A percentile compares a stretch with the other conserved stretches of the same genome.
phyloP scores from a whole-genome alignment of 2,888 invertebrate species.

The Nudaria mundana region DNA sequence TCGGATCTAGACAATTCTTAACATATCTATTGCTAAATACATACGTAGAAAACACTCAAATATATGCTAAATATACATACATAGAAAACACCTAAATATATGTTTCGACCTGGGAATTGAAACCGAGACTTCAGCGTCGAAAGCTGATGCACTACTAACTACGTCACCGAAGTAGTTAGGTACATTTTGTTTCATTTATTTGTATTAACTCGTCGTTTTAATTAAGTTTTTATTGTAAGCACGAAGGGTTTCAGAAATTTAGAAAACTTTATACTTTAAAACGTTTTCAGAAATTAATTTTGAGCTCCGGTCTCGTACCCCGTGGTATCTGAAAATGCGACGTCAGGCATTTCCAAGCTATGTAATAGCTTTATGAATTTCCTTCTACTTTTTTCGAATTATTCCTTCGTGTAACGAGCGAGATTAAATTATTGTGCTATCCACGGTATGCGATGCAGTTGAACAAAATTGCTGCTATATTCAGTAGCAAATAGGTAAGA shows the following conservation, averaged over 20 bases:
- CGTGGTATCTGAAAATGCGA: constrained; percentile 46
- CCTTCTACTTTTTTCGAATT: constrained; percentile 59
- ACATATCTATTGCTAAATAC: too few species aligned
- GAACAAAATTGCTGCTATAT: constrained; percentile 41
- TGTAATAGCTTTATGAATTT: constrained; percentile 66
- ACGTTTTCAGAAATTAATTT: constrained; percentile 57
- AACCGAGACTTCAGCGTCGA: too few species aligned
- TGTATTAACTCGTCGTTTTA: too few species aligned
- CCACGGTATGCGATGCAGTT: constrained; percentile 41
- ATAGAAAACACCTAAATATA: too few species aligned
- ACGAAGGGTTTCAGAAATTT: constrained; percentile 33
- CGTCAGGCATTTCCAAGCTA: constrained; percentile 55
- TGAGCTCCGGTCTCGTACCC: constrained; percentile 40
- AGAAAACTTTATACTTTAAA: constrained; percentile 37
- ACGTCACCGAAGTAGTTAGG: too few species aligned
- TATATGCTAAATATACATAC: too few species aligned
- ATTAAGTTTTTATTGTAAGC: constrained; percentile 36
- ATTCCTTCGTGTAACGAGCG: constrained; percentile 53
- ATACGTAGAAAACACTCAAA: too few species aligned
- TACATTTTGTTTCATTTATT: too few species aligned
- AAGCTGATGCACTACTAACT: too few species aligned
- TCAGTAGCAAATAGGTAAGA: constrained; percentile 17
- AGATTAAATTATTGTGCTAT: constrained; percentile 64
- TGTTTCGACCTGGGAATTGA: too few species aligned
- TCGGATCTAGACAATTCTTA: too few species aligned